A percentile compares a stretch with the other conserved stretches of the same genome.
These are phyloP conservation scores for Triplophysa yarkandensis DNA, from an alignment of 2,797 vertebrate species.

Conservation along the genomic window DNA sequence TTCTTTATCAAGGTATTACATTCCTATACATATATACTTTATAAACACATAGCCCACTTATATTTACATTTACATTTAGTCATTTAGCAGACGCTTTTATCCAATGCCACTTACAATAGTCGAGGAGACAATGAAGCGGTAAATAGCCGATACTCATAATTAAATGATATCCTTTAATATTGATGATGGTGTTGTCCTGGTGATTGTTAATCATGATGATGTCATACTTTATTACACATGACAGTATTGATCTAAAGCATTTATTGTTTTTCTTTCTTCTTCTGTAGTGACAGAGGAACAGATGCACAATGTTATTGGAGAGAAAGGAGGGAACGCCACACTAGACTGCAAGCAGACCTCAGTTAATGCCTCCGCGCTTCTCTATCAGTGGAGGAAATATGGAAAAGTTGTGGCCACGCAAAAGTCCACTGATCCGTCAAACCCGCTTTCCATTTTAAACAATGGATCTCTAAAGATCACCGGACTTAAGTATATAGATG, in stretches of 20 bases:
- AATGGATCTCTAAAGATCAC: conserved; percentile 75
- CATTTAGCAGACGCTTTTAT: too few species aligned
- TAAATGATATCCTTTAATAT: too few species aligned
- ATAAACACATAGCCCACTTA: too few species aligned
- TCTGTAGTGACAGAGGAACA: conserved; percentile 8
- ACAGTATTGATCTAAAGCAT: neutral
- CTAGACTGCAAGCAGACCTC: conserved; percentile 73
- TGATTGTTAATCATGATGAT: neutral
- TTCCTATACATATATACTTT: too few species aligned
- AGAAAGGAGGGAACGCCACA: conserved; percentile 61
- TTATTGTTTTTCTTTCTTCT: neutral
- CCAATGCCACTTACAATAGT: too few species aligned
- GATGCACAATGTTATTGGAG: conserved; percentile 14
- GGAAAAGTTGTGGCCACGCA: neutral
- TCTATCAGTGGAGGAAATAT: conserved; percentile 78
- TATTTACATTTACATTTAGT: too few species aligned
- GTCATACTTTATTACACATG: neutral
- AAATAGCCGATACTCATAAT: too few species aligned
- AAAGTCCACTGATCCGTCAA: neutral
- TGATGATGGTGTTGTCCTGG: neutral
- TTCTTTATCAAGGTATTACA: too few species aligned
- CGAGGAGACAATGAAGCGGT: too few species aligned
- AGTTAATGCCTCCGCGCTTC: conserved; percentile 42
- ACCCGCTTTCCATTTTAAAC: conserved; percentile 63
- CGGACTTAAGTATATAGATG: conserved; percentile 68